Evolutionary conservation across 2,113 vertebrate genomes (phyloP), one percentile per base, ranked within the genome.

Genomic region (Centropus bengalensis): DNA sequence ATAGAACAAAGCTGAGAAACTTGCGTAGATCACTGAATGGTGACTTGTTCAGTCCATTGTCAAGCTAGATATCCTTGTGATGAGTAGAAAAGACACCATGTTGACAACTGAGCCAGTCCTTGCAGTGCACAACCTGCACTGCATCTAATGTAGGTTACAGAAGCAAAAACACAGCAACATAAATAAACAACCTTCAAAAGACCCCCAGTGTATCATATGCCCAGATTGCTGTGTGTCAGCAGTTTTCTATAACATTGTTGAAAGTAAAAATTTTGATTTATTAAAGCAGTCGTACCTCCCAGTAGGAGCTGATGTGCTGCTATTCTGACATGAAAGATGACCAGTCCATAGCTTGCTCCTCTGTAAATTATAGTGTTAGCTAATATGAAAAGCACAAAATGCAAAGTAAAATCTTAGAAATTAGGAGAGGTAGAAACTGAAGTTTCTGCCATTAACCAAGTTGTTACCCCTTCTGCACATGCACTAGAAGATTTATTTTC

Each of bases 401-500:
- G 2, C 24, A 3, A 80, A 77, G 12, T 59, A 15, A 75, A 75
- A 67, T 21, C 10, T 19, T 63, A 18, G 75, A 52, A 63, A 63
- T 17, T 1, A 45, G 9, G 7, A 63, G 90, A 27, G 0, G 0
- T 12, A 60, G 54, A 76, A 79, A 28, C 13, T 62, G 22, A 49
- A 52, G 2, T 82, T 76, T 60, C 18, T 23, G 42, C 8, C 28
- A 3, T 40, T 28, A 85, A 28, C 12, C 1, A 18, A 36, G 13
- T 85, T 91, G 71, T 27, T 64, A 10, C 7, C 9, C 55, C 36
- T 60, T 66, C 32, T 66, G 30, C 22, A 8, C 0, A 1, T 49
- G 6, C 8, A 36, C 19, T 45, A 11, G 14, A 26, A 42, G 23
- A 84, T 63, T 16, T 54, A 20, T 82, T 85, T 89, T 79, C 19